Evolutionary conservation across 2,797 vertebrate genomes (phyloP).

Genomic region (Heteromormyrus szaboi): DNA sequence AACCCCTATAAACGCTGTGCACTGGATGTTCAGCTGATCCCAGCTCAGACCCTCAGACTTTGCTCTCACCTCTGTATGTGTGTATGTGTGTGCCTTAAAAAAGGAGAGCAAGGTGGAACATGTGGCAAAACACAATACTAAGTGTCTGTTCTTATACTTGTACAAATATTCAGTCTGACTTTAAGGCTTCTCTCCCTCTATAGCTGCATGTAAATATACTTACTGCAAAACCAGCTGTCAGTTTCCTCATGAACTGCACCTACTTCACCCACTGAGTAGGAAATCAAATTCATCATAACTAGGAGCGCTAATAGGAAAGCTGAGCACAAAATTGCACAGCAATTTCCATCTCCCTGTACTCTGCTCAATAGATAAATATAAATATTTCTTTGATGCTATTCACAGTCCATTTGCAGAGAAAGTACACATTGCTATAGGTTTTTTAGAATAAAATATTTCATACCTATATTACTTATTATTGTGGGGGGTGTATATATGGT

Average conservation of each 20-base stretch:
- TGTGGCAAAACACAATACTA: not conserved
- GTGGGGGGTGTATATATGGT: not conserved
- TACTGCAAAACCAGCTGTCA: not conserved
- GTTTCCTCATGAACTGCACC: not conserved
- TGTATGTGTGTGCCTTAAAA: not conserved
- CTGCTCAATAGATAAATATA: not conserved
- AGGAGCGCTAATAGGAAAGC: not conserved
- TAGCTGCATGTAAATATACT: not conserved
- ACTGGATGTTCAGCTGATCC: not conserved
- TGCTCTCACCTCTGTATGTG: not conserved
- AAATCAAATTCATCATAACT: not conserved
- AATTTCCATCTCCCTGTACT: not conserved
- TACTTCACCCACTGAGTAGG: not conserved
- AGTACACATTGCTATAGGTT: not conserved
- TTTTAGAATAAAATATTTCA: not conserved
- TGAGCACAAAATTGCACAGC: not conserved
- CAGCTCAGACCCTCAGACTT: not conserved
- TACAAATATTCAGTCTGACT: not conserved
- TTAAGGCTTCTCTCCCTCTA: not conserved
- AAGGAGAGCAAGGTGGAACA: not conserved
- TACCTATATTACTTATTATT: not conserved
- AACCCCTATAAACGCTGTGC: not conserved
- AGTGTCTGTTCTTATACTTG: not conserved
- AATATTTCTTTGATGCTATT: not conserved
- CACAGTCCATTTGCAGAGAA: not conserved